Evolutionary conservation across 2,113 vertebrate species (phyloP), one percentile per base, ranked within the genome.

Genomic region (Prunella fulvescens): DNA sequence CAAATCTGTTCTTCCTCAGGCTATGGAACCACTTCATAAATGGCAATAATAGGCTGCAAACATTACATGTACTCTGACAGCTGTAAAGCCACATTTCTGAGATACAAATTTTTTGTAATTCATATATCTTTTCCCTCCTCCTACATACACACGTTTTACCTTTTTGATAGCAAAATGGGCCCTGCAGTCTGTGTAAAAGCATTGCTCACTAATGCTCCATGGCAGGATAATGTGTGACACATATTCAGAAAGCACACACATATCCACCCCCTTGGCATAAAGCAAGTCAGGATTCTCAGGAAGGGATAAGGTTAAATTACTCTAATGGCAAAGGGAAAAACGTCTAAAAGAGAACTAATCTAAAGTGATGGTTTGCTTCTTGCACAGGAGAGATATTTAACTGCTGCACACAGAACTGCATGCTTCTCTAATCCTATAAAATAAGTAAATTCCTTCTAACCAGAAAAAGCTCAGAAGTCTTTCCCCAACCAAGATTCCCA

Each of bases 311-410:
- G 81, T 94, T 94, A 88, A 88, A 88, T 83, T 88, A 80, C 50
- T 94, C 29, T 80, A 94, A 94, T 66, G n/a, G 71, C 39, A 94
- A 90, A 88, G 23, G 19, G 25, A 33, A 86, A 91, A 96, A 56
- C 13, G 64, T 51, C 88, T 81, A 76, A 84, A 76, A 77, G 47
- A 91, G 42, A 93, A 42, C 29, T 78, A 86, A 95, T 86, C 62
- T 78, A 26, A 93, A 95, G 64, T 82, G 92, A 93, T 78, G 39
- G 11, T 90, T 91, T 83, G 51, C 87, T 54, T 96, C 79, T 67
- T 81, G 88, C 79, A 74, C 72, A 81, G 78, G 88, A 83, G 47
- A 45, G 56, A 64, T 88, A 88, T 94, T 95, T 95, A 91, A 95
- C 87, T 90, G 81, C 64, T 84, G 73, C 58, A 93, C 35, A 29